phyloP scores from a whole-genome alignment of 2,113 vertebrate genomes.

The Xenotilapia longispinis region DNA sequence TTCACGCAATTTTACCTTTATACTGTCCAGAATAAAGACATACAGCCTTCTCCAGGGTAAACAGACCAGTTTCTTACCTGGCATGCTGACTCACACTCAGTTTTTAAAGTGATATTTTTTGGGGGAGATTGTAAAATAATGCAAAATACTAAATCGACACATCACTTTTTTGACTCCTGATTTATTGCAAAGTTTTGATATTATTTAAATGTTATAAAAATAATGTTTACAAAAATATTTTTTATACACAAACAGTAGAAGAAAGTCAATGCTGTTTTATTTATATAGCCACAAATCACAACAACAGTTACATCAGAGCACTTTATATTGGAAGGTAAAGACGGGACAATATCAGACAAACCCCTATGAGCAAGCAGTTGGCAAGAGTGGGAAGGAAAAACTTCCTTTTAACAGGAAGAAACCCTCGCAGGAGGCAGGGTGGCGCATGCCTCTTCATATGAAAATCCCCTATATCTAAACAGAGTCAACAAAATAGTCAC shows the following conservation, averaged over 20 bases:
- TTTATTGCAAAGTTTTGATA: not conserved
- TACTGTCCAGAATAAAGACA: not conserved
- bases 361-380: not conserved
- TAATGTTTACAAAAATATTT: not conserved
- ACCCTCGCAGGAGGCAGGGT: not conserved
- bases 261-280: not conserved
- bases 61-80: not conserved
- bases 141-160: not conserved
- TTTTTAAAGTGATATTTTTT: not conserved
- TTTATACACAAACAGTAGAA: not conserved
- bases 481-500: not conserved
- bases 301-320: not conserved
- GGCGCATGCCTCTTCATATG: not conserved
- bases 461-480: not conserved
- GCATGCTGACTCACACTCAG: not conserved
- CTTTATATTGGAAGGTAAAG: not conserved
- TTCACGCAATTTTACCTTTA: not conserved
- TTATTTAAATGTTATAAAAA: not conserved
- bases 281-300: not conserved
- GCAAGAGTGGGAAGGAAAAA: not conserved
- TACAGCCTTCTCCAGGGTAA: not conserved
- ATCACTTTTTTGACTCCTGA: not conserved
- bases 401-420: not conserved
- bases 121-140: not conserved
- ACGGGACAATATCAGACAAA: rapidly evolving